Conservation (phyloP, 2,797 vertebrate genomes). For the Lepus townsendii region DNA sequence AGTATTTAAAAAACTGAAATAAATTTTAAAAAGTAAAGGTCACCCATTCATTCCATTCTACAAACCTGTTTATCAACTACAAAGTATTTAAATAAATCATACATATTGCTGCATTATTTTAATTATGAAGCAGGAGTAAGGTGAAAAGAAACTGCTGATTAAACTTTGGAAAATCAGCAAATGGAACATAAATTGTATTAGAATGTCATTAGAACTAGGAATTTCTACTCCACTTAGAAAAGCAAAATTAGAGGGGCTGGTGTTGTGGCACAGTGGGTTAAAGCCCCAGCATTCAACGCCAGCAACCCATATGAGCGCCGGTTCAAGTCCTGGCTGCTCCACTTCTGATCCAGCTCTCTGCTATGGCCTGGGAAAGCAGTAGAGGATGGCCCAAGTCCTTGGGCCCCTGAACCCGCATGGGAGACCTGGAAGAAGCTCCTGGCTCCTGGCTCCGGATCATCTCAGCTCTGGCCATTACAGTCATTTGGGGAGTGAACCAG, state of each 20-base stretch:
- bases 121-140: neutral
- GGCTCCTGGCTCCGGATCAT: too few species aligned
- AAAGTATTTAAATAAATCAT: neutral
- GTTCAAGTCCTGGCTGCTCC: too few species aligned
- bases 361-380: too few species aligned
- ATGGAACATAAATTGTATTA: neutral
- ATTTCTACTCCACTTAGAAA: neutral
- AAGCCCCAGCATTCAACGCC: too few species aligned
- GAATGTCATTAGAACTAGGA: neutral
- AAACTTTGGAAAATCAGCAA: neutral
- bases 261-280: too few species aligned
- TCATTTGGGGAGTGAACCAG: too few species aligned
- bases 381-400: too few species aligned
- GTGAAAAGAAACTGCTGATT: neutral
- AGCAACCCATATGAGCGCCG: too few species aligned
- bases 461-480: too few species aligned
- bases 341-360: too few species aligned
- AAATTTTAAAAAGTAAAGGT: neutral
- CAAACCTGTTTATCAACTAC: neutral
- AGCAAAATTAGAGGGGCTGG: neutral
- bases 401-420: too few species aligned
- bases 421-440: too few species aligned
- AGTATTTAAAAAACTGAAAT: neutral
- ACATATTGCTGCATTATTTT: neutral
- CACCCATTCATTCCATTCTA: neutral